Conservation (phyloP, 1,140 invertebrate genomes). For the Bombus polaris region DNA sequence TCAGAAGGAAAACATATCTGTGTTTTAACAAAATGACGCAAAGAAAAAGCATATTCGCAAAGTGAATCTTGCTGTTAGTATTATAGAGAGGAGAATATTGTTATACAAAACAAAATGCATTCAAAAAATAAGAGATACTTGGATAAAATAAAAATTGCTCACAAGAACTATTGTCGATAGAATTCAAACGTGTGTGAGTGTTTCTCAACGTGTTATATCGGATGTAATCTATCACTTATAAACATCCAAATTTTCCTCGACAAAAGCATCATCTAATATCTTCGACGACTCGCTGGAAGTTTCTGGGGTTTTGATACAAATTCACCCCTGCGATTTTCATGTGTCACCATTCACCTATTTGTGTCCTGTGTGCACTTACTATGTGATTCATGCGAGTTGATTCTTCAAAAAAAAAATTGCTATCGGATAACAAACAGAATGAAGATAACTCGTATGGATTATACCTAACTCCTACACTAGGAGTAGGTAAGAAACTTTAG, state of each 20-base stretch:
- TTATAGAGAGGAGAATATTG: not conserved
- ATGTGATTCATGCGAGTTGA: constrained; percentile 58
- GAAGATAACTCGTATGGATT: constrained; percentile 63
- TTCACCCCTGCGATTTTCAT: constrained; percentile 54
- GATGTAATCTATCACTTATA: constrained; percentile 49
- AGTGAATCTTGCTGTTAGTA: constrained; percentile 3
- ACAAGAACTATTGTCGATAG: constrained; percentile 41
- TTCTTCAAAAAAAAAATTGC: not conserved
- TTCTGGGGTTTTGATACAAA: constrained; percentile 18
- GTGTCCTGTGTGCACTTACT: constrained; percentile 78
- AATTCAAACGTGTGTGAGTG: constrained; percentile 47
- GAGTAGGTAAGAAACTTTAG: constrained; percentile 61
- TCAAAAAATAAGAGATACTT: not conserved
- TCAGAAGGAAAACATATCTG: constrained; percentile 38
- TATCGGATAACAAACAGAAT: not conserved
- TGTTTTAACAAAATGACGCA: not conserved
- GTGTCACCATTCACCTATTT: constrained; percentile 71
- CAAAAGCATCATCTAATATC: constrained; percentile 57
- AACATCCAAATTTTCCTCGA: constrained; percentile 47
- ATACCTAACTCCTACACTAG: constrained; percentile 54
- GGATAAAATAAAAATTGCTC: constrained; percentile 42
- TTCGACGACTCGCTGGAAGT: constrained; percentile 52
- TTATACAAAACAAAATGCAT: not conserved
- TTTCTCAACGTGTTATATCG: constrained; percentile 58
- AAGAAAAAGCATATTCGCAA: constrained; percentile 1